Base-by-base conservation (phyloP, 1,140 invertebrate species). In the Pachypeltis micranthus region DNA sequence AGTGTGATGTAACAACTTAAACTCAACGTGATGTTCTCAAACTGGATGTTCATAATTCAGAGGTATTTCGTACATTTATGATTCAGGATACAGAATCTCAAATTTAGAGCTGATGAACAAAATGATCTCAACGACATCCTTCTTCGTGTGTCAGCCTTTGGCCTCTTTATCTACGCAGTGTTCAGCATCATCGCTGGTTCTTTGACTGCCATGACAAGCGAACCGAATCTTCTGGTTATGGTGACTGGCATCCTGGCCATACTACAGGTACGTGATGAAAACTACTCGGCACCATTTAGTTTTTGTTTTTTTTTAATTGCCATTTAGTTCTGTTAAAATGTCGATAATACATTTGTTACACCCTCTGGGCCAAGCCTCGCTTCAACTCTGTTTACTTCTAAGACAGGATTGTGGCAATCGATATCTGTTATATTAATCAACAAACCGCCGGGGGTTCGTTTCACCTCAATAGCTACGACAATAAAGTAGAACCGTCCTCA, bases 151-250 rank as follows among this genome's bases (percentile, higher is more conserved):
- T 93, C 92, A 16, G 89, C 90, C 4, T 91, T 94, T 71, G 93
- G 93, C 54, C 80, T 95, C 34, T 94, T 95, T 75, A 82, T 90
- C 23, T 96, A 96, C 73, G 88, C 90, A 3, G 86, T 93, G 51
- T 95, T 96, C 77, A 93, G 90, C 71, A 85, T 96, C 44, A 92
- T 96, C 68, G 89, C 93, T 65, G 92, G 91, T 39, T 84, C 88
- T 62, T 74, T 91, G 63, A 86, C 86, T 29, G 85, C 87, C 4
- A 86, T 90, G 68, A 88, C 86, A 29, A 83, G 87, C 68, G 89
- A 92, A 72, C 89, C 90, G 0, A 91, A 91, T 72, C 78, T 94
- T 1, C 77, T 96, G 61, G 87, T 96, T 23, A 91, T 93, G 82
- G 85, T 93, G 58, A 95, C 90, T 54, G 87, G 88, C 65, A 79